Base-by-base conservation (phyloP, 2,113 vertebrate genomes). In the Lipotes vexillifer region DNA sequence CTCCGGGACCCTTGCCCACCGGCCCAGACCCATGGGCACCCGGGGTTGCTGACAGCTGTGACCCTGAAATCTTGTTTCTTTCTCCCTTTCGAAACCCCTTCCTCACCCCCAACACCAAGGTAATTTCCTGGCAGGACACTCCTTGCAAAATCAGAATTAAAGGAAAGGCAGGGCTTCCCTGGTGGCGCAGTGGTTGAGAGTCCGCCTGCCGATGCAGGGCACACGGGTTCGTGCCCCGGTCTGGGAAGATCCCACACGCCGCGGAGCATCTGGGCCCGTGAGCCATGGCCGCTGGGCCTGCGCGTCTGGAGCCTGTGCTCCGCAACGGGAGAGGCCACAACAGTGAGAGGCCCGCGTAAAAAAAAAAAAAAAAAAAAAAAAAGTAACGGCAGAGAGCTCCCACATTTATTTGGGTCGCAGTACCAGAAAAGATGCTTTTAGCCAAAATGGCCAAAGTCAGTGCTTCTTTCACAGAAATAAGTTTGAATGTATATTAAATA, bases 21-120 rank as follows among this genome's bases (percentile, higher is more conserved):
- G n/a, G 25, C 6, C 36, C 21, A 21, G 36, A 81, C 25, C 8
- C 44, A 36, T 17, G 3, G 38, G 38, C n/a, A 29, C 49, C n/a
- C 20, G 14, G 31, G 5, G 8, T 8, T 0, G 0, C 49, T 27
- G 31, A 78, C n/a, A 52, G 71, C 14, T 1, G 2, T 36, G 55
- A 44, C 74, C 72, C 81, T 61, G 49, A 5, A 27, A 59, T 11
- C n/a, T 55, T 38, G 2, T 33, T 46, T 55, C 74, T 46, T 46
- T 49, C 71, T 77, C 25, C 41, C 82, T 90, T 80, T 68, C 9
- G 71, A 41, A 93, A 20, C 23, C 27, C 3, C 1, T 71, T 75
- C 36, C 59, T 71, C 14, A 31, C 49, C 17, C 41, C n/a, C 46
- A 68, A 29, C n/a, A 31, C 44, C 44, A 41, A 57, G 10, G 21